Percentiles rank a stretch among this genome's conserved stretches.
Conservation (phyloP, 2,113 vertebrate species). For the Argyrosomus japonicus region DNA sequence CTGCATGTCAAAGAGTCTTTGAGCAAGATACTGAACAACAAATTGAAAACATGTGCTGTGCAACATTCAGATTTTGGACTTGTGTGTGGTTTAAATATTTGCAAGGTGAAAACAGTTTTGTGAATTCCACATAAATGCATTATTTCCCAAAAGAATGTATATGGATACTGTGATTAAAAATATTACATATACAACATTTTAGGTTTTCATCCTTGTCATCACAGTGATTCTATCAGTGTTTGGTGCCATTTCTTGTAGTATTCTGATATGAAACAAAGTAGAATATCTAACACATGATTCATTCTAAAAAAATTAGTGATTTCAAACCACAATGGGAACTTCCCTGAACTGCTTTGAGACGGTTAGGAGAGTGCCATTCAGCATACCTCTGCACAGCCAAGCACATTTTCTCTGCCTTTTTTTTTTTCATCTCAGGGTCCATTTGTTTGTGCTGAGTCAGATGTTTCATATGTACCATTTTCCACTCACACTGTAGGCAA, state of each 20-base stretch:
- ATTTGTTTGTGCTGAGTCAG: conserved; percentile 44
- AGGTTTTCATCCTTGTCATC: background rate
- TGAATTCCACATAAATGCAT: background rate
- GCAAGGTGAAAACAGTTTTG: background rate
- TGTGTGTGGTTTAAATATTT: no score
- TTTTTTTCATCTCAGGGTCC: background rate
- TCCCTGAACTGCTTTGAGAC: background rate
- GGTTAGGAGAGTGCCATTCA: background rate
- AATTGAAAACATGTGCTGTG: no score
- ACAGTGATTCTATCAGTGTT: background rate
- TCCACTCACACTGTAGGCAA: background rate
- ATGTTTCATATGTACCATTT: conserved; percentile 9
- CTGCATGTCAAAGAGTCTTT: no score
- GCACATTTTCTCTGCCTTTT: background rate
- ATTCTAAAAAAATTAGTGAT: background rate
- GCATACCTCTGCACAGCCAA: background rate
- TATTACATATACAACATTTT: background rate
- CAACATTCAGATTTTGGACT: no score
- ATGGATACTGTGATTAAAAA: background rate
- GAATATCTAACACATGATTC: background rate
- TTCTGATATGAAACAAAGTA: background rate
- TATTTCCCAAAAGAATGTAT: background rate
- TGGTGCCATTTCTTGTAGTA: background rate
- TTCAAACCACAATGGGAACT: no score
- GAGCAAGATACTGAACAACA: no score